A percentile compares a stretch with the other conserved stretches of the same genome.
These are phyloP conservation scores for Idaea aversata DNA, from an alignment of 2,888 invertebrate genomes.

Conservation along the genomic window DNA sequence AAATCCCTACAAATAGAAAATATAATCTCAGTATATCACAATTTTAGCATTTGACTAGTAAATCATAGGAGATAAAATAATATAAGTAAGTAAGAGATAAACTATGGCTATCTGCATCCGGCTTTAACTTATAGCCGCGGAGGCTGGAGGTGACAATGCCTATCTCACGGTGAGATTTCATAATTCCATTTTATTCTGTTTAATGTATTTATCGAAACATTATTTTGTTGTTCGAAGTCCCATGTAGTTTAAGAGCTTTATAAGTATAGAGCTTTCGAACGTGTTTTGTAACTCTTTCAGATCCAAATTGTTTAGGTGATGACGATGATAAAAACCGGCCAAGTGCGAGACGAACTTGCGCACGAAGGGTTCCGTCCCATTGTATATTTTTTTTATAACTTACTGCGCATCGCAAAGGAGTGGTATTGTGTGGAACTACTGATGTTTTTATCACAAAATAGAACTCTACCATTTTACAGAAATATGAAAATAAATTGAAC, in stretches of 20 bases:
- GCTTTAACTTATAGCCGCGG: slow-evolving; percentile 14
- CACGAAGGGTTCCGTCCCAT: too few species aligned
- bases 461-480: too few species aligned
- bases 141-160: slow-evolving; percentile 13
- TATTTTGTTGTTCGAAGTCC: background rate
- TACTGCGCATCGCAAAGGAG: too few species aligned
- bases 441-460: too few species aligned
- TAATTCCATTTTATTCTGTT: slow-evolving; percentile 13
- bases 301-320: too few species aligned
- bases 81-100: slow-evolving; percentile 31
- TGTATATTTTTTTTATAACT: too few species aligned
- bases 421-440: too few species aligned
- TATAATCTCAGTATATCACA: slow-evolving; percentile 9
- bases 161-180: slow-evolving; percentile 13
- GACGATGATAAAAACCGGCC: too few species aligned
- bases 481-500: too few species aligned
- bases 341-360: too few species aligned
- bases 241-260: background rate
- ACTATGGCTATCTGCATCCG: slow-evolving; percentile 14
- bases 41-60: slow-evolving; percentile 18
- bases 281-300: too few species aligned
- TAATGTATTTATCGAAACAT: background rate
- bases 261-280: too few species aligned
- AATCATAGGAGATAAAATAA: slow-evolving; percentile 33
- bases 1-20: background rate